Conservation (phyloP, 2,113 vertebrate genomes). For the Murina feae region DNA sequence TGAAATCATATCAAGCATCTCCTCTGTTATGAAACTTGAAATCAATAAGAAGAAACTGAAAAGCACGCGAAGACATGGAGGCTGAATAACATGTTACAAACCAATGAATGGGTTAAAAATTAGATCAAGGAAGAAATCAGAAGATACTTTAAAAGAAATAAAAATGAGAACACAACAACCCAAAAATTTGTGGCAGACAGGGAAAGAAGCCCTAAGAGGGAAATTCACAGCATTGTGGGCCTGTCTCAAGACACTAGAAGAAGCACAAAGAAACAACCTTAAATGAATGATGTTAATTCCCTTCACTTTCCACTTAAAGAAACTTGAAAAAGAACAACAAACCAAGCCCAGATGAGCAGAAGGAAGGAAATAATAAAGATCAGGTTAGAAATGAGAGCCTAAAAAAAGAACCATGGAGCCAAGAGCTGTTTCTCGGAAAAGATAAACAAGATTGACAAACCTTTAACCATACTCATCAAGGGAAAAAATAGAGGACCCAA, state of each 20-base stretch:
- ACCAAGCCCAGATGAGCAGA: background rate
- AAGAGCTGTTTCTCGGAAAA: background rate
- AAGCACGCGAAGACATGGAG: background rate
- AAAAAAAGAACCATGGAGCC: background rate
- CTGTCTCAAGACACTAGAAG: background rate
- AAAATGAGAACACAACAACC: background rate
- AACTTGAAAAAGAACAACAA: background rate
- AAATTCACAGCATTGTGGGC: background rate
- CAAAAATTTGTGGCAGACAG: background rate
- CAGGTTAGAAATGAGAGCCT: background rate
- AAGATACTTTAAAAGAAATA: background rate
- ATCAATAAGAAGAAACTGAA: background rate
- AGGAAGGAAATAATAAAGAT: too few species aligned
- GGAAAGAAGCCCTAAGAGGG: background rate
- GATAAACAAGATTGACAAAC: background rate
- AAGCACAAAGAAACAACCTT: background rate
- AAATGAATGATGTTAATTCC: too few species aligned
- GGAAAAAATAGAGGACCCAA: background rate
- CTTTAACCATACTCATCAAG: background rate
- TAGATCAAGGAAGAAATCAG: background rate
- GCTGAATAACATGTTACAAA: background rate
- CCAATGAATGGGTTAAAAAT: background rate
- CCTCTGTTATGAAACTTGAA: background rate
- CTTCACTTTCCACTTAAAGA: background rate
- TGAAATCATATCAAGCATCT: background rate